Percentiles rank a stretch among this genome's conserved stretches.
Conservation (phyloP, 1,140 invertebrate genomes). For the Drosophila ficusphila region DNA sequence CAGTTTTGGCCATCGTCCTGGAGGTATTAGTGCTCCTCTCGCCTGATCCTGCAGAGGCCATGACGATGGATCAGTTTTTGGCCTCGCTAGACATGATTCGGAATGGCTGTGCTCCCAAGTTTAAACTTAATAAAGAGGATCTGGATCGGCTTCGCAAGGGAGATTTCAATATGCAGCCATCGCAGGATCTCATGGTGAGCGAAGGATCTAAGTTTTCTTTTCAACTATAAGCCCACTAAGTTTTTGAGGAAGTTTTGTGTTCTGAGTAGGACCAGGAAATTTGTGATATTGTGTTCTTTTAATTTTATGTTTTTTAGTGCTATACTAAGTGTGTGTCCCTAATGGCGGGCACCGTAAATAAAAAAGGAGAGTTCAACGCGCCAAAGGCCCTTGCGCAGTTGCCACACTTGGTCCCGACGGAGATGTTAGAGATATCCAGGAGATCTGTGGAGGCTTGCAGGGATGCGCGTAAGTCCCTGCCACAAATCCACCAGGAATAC, state of each 20-base stretch:
- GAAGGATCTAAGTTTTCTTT: too few relatives aligned
- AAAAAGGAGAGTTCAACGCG: slow-evolving; percentile 76
- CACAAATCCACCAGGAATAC: too few relatives aligned
- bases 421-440: slow-evolving; percentile 54
- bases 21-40: slow-evolving; percentile 3
- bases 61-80: slow-evolving; percentile 76
- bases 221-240: too few relatives aligned
- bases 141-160: slow-evolving; percentile 64
- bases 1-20: slow-evolving; percentile 25
- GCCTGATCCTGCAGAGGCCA: slow-evolving; percentile 21
- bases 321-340: slow-evolving; percentile 78
- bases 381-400: slow-evolving; percentile 71
- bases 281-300: too few relatives aligned
- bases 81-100: slow-evolving; percentile 78
- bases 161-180: slow-evolving; percentile 53
- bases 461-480: slow-evolving; percentile 68
- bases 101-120: slow-evolving; percentile 66
- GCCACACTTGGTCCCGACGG: slow-evolving; percentile 65
- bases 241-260: too few relatives aligned
- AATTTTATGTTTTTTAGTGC: slow-evolving; percentile 40
- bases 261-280: too few relatives aligned
- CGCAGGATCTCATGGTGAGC: slow-evolving; percentile 60
- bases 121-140: slow-evolving; percentile 56
- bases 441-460: slow-evolving; percentile 61
- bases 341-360: slow-evolving; percentile 73